Evolutionary conservation across 2,113 vertebrate genomes (phyloP), one percentile per base, ranked within the genome.

Genomic region (Phycodurus eques): DNA sequence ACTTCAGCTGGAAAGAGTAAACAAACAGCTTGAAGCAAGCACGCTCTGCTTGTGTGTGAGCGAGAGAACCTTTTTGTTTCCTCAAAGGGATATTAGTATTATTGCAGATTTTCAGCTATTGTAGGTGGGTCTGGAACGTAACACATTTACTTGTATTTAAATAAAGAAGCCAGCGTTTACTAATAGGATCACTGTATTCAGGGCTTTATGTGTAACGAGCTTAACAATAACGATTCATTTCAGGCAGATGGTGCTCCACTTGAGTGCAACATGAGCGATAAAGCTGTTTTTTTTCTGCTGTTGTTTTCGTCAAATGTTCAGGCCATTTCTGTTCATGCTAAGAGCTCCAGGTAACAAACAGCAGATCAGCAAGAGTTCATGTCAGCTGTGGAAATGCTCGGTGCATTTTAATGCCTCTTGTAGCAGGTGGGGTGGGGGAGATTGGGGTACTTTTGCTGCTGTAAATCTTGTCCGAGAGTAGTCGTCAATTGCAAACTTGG

Each of bases 341-440:
- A 84, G 79, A 63, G 84, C 79, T 88, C 20, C n/a, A 71, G 80
- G 80, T 81, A 88, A 91, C 87, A 90, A 91, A 91, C 82, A 87
- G 85, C 81, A 80, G 76, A 88, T 89, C 81, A 88, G 85, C 67
- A 72, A 70, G 79, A 89, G 88, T 90, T 90, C 88, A 88, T 80
- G 85, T 88, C 84, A 80, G 79, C 86, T 75, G 22, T 73, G 46
- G 51, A 80, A 87, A 83, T 47, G 65, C 66, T 83, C 67, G 73
- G 71, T 81, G 78, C 47, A 42, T 86, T 84, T 80, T 71, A 72
- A 17, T 78, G 68, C 73, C 81, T 89, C 88, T 80, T 76, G 76
- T 77, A 79, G 81, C 80, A 10, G 10, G 6, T 44, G 6, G 2
- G 43, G 43, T 44, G 43, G 43, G 43, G 43, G 76, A 80, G 87